Evolutionary conservation across 2,113 vertebrate genomes (phyloP).

Genomic region (Lamprotornis superbus): DNA sequence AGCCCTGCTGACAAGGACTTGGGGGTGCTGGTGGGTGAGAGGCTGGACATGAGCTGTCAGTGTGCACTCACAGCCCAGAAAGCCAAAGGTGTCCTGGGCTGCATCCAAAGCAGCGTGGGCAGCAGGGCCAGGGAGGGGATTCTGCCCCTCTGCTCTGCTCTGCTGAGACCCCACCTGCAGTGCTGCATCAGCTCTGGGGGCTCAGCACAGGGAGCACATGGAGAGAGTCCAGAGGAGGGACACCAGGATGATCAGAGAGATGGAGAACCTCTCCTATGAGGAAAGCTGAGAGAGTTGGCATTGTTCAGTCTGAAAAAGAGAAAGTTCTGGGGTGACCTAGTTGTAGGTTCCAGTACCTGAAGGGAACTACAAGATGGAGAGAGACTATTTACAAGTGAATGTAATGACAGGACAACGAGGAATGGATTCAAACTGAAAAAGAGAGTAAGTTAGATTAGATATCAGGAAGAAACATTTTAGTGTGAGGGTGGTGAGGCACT

Average conservation of each 20-base stretch:
- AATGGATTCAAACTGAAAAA: background rate
- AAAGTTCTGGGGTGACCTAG: background rate
- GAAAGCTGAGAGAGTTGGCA: background rate
- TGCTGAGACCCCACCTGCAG: background rate
- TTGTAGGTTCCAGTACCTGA: background rate
- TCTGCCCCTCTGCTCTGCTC: background rate
- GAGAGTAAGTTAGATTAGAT: background rate
- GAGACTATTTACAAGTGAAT: background rate
- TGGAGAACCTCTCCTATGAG: fast-evolving
- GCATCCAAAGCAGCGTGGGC: background rate
- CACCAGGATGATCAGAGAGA: fast-evolving
- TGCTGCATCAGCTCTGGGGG: background rate
- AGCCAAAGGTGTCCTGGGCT: background rate
- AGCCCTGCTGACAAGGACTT: background rate
- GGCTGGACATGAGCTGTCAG: background rate
- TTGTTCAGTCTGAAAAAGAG: background rate
- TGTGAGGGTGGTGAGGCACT: background rate
- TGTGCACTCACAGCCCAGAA: background rate
- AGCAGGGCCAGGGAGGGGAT: background rate
- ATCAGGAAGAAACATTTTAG: background rate
- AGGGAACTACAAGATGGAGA: background rate
- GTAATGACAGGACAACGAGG: background rate
- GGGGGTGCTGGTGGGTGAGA: background rate
- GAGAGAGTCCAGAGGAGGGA: fast-evolving
- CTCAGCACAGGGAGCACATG: background rate